Evolutionary conservation across 1,140 invertebrate genomes (phyloP).

Genomic region (Tribolium madens): DNA sequence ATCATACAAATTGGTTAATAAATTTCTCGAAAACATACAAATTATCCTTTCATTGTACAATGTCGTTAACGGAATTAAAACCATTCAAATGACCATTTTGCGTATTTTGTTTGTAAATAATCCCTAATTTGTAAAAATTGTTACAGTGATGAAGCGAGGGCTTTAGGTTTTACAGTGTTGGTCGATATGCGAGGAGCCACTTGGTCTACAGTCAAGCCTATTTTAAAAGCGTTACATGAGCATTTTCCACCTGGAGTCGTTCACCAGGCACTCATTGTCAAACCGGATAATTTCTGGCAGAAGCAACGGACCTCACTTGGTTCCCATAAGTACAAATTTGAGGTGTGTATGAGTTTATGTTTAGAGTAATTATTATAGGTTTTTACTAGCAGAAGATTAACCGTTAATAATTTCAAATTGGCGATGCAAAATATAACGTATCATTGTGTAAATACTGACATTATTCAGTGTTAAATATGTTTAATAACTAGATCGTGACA

Average conservation of each 20-base stretch:
- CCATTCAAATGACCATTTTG: background rate
- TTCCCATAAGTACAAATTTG: slow-evolving; percentile 98
- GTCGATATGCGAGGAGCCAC: slow-evolving; percentile 96
- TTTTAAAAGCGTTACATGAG: slow-evolving; percentile 96
- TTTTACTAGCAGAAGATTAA: too few species aligned
- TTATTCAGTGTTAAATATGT: background rate
- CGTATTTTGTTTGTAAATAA: too few species aligned
- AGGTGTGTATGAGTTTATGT: slow-evolving; percentile 73
- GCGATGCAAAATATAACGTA: background rate
- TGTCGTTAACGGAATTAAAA: background rate
- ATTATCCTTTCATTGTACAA: background rate
- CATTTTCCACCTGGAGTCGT: slow-evolving; percentile 88
- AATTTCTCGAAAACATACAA: background rate
- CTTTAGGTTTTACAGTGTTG: slow-evolving; percentile 92
- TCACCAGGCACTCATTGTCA: slow-evolving; percentile 94
- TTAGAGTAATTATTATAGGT: background rate
- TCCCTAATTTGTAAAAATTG: slow-evolving; percentile 55
- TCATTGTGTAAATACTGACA: background rate
- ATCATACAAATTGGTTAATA: background rate
- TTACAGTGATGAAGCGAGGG: slow-evolving; percentile 89
- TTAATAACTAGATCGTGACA: background rate
- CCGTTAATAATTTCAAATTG: too few species aligned
- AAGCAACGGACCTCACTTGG: slow-evolving; percentile 97
- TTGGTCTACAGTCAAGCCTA: slow-evolving; percentile 96
- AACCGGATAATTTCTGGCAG: slow-evolving; percentile 99